Base-by-base conservation (phyloP, 2,888 invertebrate genomes). In the Anoplius nigerrimus region DNA sequence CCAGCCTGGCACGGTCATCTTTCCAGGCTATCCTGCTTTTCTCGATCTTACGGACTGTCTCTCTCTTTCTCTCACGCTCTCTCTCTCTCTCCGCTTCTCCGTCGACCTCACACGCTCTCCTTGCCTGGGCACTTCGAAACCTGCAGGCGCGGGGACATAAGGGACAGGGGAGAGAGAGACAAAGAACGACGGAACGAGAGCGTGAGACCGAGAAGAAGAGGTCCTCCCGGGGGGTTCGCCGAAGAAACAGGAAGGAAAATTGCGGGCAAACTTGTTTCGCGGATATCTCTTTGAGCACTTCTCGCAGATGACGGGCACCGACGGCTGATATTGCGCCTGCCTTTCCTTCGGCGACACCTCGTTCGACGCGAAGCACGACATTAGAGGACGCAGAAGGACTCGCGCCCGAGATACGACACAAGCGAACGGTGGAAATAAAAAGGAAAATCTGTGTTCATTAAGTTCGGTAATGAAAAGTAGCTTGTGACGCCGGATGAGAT, bases 261-360 rank as follows among this genome's bases (percentile, higher is more conserved):
- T 88, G 85, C 82, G 77, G 75, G 73, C 65, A 82, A 86, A 87
- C 85, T 87, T 86, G 83, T 85, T 84, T 82, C 82, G 76, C 78
- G 81, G 81, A 87, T 84, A 84, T 84, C 82, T 84, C 79, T 84
- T 86, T 84, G 85, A 84, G 82, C 81, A 86, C 84, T 86, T 85
- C 72, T 78, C 78, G 76, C 85, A 86, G 85, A 87, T 88, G 86
- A 85, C 84, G 82, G 75, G 74, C 67, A 75, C 66, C 68, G 65
- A 72, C 62, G 76, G 72, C 75, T 72, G 83, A 84, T 85, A 86
- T 85, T 84, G 80, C 83, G 75, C 70, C 70, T 65, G 68, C 73
- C 34, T 34, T 34, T 34, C 71, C 53, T 62, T 68, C 62, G 66
- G 60, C 73, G 72, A 72, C 69, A 71, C 71, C 76, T 69, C 73